Evolutionary conservation across 2,797 vertebrate species (phyloP), one percentile per base, ranked within the genome.

Genomic region (Carcharodon carcharias): DNA sequence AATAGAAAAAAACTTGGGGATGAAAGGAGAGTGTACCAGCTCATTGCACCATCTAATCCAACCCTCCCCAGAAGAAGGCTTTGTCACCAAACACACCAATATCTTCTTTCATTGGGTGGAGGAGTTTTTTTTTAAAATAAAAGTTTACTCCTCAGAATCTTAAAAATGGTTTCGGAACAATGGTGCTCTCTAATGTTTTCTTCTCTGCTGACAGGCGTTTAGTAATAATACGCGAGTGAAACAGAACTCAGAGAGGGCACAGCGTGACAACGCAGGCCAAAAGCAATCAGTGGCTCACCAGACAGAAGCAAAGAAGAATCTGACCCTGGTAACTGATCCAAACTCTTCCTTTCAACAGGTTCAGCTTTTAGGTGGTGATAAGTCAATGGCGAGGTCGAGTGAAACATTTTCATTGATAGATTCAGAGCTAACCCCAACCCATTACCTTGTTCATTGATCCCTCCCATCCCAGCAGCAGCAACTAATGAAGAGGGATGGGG

Each of bases 291-390:
- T 98, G 50, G 97, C 98, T 0, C 98, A 98, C 2, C 94, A 95
- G 26, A 97, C 98, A 0, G 98, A 98, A 96, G 98, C 97, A 97
- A 98, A 98, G 97, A 99, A 97, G 97, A 99, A 98, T 0, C 96
- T 98, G 85, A 99, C 98, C 21, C 97, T 99, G 98, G 99, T 99
- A 97, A 98, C 98, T 0, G 54, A 61, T 28, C 23, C 50, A 2
- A 40, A 67, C 9, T 58, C 87, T 85, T 85, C 21, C 40, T 26
- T 23, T 50, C 21, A 9, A 85, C 82, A 50, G 82, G 21, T 50
- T 50, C 0, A 45, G 6, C n/a, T 40, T 63, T 35, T 40, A 21
- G 58, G n/a, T 23, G 23, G 18, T n/a, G 9, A 21, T 40, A 1
- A 18, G 2, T 50, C 45, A 50, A 50, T 50, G 45, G 45, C 1